These are phyloP conservation scores for Pitangus sulphuratus DNA, from an alignment of 2,797 vertebrate species.

Conservation along the genomic window DNA sequence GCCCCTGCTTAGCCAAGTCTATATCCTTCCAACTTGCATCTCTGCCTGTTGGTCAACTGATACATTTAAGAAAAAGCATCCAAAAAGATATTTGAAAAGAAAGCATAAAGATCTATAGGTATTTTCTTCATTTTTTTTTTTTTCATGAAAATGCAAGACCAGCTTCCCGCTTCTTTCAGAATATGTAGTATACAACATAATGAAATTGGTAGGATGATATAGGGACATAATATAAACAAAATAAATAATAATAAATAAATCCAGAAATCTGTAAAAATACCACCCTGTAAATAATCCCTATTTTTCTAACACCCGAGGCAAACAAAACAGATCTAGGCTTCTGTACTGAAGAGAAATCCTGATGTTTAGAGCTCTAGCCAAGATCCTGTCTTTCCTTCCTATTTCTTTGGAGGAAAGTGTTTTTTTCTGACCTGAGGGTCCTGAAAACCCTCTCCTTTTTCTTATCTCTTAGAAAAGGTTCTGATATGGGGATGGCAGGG, in stretches of 20 bases:
- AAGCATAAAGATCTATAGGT: neutral
- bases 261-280: neutral
- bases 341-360: neutral
- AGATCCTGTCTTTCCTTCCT: neutral
- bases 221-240: neutral
- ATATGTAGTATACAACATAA: neutral
- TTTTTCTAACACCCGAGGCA: neutral
- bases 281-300: neutral
- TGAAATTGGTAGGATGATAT: neutral
- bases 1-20: neutral
- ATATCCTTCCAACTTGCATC: neutral
- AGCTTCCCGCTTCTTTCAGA: neutral
- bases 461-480: neutral
- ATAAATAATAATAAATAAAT: neutral
- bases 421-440: neutral
- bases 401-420: neutral
- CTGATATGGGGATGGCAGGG: neutral
- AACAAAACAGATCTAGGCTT: neutral
- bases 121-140: neutral
- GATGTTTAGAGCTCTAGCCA: neutral
- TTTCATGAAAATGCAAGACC: neutral
- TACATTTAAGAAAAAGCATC: neutral
- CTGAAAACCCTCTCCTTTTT: neutral
- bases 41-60: neutral
- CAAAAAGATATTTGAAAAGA: neutral